Evolutionary conservation across 2,113 vertebrate genomes (phyloP).

Genomic region (Microcebus jonahi): DNA sequence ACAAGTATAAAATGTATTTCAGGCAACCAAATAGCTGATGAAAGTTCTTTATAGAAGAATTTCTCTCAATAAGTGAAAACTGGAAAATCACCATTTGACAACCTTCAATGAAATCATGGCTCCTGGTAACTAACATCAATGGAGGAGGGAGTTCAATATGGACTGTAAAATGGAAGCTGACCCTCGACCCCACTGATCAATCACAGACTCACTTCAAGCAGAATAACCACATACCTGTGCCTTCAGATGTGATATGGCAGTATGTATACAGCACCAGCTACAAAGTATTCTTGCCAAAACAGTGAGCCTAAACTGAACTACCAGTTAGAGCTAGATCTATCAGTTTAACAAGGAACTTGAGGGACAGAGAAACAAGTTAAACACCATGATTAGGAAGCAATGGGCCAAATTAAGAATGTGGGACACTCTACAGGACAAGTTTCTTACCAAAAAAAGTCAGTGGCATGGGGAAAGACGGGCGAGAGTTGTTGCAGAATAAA

Average conservation of each 20-base stretch:
- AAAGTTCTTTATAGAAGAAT: not conserved
- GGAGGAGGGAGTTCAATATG: not conserved
- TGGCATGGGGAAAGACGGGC: too few relatives aligned
- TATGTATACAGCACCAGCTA: too few relatives aligned
- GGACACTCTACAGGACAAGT: not conserved
- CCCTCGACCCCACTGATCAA: too few relatives aligned
- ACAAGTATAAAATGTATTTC: not conserved
- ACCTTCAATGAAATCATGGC: not conserved
- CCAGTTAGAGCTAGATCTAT: not conserved
- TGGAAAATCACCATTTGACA: not conserved
- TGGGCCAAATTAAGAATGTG: not conserved
- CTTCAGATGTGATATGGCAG: fast-evolving
- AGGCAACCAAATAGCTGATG: not conserved
- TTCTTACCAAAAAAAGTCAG: not conserved
- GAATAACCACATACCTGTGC: not conserved
- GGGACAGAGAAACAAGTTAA: not conserved
- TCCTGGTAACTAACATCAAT: not conserved
- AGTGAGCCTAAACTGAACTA: not conserved
- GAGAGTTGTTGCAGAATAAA: not conserved
- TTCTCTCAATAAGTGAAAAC: not conserved
- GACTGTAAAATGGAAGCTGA: not conserved
- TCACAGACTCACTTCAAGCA: not conserved
- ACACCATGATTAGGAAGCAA: not conserved
- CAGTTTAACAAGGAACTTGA: not conserved
- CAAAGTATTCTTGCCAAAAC: not conserved